Conservation (phyloP, 2,797 vertebrate species). For the Emydoidea blandingii region DNA sequence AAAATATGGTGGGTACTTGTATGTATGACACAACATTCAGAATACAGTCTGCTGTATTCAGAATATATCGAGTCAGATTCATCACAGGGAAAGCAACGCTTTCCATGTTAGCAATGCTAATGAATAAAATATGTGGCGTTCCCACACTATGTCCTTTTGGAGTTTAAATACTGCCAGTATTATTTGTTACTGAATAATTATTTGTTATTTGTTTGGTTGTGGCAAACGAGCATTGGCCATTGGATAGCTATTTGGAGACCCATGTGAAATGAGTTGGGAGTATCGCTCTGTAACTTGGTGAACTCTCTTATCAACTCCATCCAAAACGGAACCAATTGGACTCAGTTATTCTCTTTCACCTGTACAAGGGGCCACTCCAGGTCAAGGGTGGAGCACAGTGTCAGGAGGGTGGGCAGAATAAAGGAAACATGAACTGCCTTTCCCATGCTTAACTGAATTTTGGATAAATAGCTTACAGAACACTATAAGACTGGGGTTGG, state of each 20-base stretch:
- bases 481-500: neutral
- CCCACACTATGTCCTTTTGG: slow-evolving; percentile 36
- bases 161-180: slow-evolving; percentile 43
- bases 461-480: neutral
- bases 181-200: slow-evolving; percentile 28
- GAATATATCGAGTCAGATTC: slow-evolving; percentile 56
- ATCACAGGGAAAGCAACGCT: slow-evolving; percentile 47
- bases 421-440: neutral
- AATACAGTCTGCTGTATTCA: slow-evolving; percentile 58
- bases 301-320: neutral
- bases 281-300: neutral
- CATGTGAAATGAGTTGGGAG: neutral
- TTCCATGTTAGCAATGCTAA: slow-evolving; percentile 60
- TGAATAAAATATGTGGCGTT: slow-evolving; percentile 59
- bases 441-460: neutral
- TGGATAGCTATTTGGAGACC: slow-evolving; percentile 14
- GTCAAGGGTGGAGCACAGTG: neutral
- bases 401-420: neutral
- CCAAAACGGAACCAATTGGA: neutral
- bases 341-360: neutral
- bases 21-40: slow-evolving; percentile 26
- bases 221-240: neutral
- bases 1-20: slow-evolving; percentile 43
- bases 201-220: slow-evolving; percentile 33
- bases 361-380: neutral